These are phyloP conservation scores for Microplitis deprimator DNA, from an alignment of 2,888 invertebrate genomes.

Conservation along the genomic window DNA sequence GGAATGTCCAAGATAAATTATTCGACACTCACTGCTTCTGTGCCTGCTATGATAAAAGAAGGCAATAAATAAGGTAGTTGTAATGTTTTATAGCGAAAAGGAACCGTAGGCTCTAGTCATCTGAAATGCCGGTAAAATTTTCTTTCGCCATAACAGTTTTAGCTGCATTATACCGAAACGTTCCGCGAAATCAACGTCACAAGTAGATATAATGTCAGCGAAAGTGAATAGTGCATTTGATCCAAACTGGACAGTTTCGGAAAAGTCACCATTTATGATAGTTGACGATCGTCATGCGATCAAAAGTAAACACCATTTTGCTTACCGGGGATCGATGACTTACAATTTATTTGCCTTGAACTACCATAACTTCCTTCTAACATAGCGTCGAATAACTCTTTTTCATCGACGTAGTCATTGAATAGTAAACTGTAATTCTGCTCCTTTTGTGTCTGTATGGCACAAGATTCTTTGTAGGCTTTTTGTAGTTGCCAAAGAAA, in stretches of 20 bases:
- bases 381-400: slow-evolving; percentile 87
- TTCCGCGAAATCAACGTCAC: slow-evolving; percentile 90
- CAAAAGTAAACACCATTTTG: slow-evolving; percentile 89
- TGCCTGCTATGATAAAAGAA: slow-evolving; percentile 90
- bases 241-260: slow-evolving; percentile 96
- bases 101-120: slow-evolving; percentile 84
- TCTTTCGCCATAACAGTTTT: slow-evolving; percentile 80
- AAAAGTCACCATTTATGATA: slow-evolving; percentile 92
- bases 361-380: slow-evolving; percentile 81
- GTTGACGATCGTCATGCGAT: slow-evolving; percentile 74
- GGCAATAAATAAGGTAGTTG: slow-evolving; percentile 92
- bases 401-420: slow-evolving; percentile 83
- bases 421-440: slow-evolving; percentile 94
- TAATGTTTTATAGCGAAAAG: slow-evolving; percentile 98
- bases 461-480: slow-evolving; percentile 87
- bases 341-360: slow-evolving; percentile 75
- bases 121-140: slow-evolving; percentile 75
- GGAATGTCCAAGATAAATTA: slow-evolving; percentile 98
- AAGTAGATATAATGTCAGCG: slow-evolving; percentile 97
- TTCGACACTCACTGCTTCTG: slow-evolving; percentile 89
- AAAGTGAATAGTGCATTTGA: slow-evolving; percentile 99
- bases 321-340: slow-evolving; percentile 81
- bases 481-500: slow-evolving; percentile 96
- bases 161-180: slow-evolving; percentile 81
- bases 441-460: slow-evolving; percentile 65